Base-by-base conservation (phyloP, 2,113 vertebrate species). In the Kryptolebias marmoratus region DNA sequence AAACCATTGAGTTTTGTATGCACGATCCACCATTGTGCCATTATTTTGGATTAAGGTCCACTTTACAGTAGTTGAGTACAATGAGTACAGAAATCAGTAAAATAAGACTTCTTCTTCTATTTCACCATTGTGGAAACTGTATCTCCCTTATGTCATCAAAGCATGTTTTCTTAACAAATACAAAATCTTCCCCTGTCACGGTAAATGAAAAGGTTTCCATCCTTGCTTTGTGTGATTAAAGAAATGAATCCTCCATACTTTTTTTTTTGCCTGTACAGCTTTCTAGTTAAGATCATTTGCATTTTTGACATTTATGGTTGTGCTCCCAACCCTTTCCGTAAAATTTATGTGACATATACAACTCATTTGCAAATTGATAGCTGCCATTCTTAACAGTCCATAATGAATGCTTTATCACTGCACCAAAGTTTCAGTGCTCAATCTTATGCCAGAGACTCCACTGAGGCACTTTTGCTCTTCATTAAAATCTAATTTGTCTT, bases 291-390 rank as follows among this genome's bases (percentile, higher is more conserved):
- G 57, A 64, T 62, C 58, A 89, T 93, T 91, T 89, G 79, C 80
- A 91, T 92, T 86, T 90, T 84, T 87, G 83, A 90, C 87, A 89
- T 87, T 87, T 88, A 89, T 68, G 71, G 80, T 58, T 56, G 44
- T 50, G 52, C 62, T 62, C 81, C 78, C 75, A 72, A 73, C 68
- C 66, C 61, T 83, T 74, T 61, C 73, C 56, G 55, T 80, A 47
- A 71, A 81, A 91, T 90, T 90, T 73, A 87, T 87, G 70, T 64
- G 79, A 86, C 71, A 84, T 88, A 71, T 75, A 85, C 70, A 80
- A 86, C 88, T 92, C 88, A 85, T 90, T 90, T 86, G 70, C 63
- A 73, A 88, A 93, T 89, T 90, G 92, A 93, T 92, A 91, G 86
- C 84, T 91, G 86, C 75, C 89, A 90, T 91, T 89, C 71, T 66